phyloP scores from a whole-genome alignment of 2,797 vertebrate genomes.

The Toxotes lorentzi region DNA sequence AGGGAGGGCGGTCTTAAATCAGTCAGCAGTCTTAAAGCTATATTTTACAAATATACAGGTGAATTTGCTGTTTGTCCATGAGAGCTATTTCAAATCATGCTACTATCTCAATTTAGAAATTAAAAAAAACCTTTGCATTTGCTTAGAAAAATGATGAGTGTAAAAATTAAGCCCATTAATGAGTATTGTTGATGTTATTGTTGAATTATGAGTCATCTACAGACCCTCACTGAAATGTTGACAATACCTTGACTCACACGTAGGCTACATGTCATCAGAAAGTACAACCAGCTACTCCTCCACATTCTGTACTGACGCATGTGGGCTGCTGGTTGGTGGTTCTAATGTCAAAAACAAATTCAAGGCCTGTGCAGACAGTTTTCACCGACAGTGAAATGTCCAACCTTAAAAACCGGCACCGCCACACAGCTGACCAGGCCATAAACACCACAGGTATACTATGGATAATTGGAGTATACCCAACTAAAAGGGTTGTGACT shows the following conservation, averaged over 20 bases:
- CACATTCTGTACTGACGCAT: constrained; percentile 21
- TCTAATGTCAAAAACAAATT: constrained; percentile 13
- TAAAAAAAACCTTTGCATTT: neutral
- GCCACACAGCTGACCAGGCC: constrained; percentile 5
- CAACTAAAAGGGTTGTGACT: constrained; percentile 15
- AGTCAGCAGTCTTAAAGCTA: neutral
- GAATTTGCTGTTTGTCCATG: too few species aligned
- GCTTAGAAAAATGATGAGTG: constrained; percentile 3
- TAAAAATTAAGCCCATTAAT: neutral
- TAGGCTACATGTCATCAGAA: constrained; percentile 18
- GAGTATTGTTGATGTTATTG: neutral
- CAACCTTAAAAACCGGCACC: neutral
- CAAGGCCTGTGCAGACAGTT: constrained; percentile 10
- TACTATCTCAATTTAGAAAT: neutral
- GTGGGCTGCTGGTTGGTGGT: constrained; percentile 6
- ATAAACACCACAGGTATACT: neutral
- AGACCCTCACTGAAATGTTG: constrained; percentile 6
- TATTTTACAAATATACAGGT: neutral
- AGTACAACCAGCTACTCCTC: constrained; percentile 16
- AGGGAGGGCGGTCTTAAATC: neutral
- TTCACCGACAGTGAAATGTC: constrained; percentile 10
- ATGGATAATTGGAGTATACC: constrained; percentile 9
- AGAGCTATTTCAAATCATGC: neutral
- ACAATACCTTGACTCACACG: constrained; percentile 34
- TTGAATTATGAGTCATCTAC: constrained; percentile 26